Evolutionary conservation across 2,113 vertebrate species (phyloP).

Genomic region (Elachura formosa): DNA sequence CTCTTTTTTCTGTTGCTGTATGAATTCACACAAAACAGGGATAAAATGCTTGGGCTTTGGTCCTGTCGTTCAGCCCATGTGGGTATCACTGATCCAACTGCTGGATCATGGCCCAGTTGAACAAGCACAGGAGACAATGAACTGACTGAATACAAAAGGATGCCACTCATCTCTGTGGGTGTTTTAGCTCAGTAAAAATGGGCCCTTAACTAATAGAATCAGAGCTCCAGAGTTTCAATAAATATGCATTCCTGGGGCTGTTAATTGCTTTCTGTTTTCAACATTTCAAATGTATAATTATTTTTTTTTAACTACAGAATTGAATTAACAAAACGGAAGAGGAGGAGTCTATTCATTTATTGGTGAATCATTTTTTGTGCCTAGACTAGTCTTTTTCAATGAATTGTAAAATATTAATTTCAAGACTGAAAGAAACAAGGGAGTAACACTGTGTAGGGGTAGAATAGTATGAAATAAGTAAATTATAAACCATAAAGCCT

Average conservation of each 20-base stretch:
- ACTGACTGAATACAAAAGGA: background rate
- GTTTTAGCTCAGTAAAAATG: slow-evolving; percentile 20
- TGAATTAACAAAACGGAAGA: background rate
- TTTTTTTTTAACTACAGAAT: background rate
- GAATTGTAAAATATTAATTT: background rate
- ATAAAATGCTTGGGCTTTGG: background rate
- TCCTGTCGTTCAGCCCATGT: background rate
- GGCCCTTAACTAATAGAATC: background rate
- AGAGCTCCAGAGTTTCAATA: background rate
- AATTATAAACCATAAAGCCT: background rate
- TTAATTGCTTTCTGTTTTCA: slow-evolving; percentile 8
- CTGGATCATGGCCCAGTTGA: rapidly evolving
- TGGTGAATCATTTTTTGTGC: background rate
- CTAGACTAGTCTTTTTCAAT: background rate
- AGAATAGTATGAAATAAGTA: background rate
- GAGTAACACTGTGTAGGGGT: background rate
- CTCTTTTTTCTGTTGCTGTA: background rate
- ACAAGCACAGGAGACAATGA: background rate
- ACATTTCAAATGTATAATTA: background rate
- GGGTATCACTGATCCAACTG: background rate
- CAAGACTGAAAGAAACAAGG: background rate
- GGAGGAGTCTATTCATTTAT: background rate
- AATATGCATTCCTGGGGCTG: background rate
- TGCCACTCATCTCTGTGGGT: slow-evolving; percentile 40
- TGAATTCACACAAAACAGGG: background rate